These are phyloP conservation scores for Luidia sarsii DNA, from an alignment of 53 echinoderm and acorn worm species.

Conservation along the genomic window DNA sequence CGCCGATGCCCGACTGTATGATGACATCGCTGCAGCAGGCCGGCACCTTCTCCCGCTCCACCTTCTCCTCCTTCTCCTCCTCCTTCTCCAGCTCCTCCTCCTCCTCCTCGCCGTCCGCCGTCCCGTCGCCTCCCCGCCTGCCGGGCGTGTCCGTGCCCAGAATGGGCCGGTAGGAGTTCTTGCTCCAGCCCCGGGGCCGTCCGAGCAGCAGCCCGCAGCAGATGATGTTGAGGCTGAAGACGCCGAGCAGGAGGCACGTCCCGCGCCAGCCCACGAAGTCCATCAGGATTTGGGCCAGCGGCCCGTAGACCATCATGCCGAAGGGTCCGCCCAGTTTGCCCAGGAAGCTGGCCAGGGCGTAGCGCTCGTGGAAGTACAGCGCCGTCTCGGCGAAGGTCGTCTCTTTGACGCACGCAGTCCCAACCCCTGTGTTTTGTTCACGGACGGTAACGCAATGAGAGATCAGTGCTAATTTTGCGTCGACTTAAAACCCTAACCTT, in stretches of 20 bases:
- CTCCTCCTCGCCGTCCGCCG: not conserved
- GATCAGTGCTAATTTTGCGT: no score
- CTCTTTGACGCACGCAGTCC: not conserved
- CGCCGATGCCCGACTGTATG: not conserved
- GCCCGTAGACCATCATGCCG: not conserved
- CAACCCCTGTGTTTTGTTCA: slow-evolving; percentile 22
- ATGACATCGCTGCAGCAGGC: not conserved
- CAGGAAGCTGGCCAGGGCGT: not conserved
- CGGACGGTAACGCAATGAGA: no score
- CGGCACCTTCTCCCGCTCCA: not conserved
- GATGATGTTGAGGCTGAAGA: not conserved
- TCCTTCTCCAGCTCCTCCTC: not conserved
- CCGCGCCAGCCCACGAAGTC: not conserved
- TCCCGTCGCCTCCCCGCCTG: no score
- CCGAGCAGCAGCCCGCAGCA: not conserved
- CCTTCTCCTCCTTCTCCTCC: not conserved
- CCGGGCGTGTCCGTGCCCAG: not conserved
- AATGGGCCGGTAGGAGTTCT: not conserved
- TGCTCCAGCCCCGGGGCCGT: not conserved
- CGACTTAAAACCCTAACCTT: no score
- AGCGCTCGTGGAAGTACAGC: not conserved
- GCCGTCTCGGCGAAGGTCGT: not conserved
- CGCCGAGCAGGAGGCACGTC: not conserved
- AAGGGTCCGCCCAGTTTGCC: not conserved
- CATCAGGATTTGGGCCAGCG: not conserved